Evolutionary conservation across 2,113 vertebrate species (phyloP).

Genomic region (Carassius gibelio): DNA sequence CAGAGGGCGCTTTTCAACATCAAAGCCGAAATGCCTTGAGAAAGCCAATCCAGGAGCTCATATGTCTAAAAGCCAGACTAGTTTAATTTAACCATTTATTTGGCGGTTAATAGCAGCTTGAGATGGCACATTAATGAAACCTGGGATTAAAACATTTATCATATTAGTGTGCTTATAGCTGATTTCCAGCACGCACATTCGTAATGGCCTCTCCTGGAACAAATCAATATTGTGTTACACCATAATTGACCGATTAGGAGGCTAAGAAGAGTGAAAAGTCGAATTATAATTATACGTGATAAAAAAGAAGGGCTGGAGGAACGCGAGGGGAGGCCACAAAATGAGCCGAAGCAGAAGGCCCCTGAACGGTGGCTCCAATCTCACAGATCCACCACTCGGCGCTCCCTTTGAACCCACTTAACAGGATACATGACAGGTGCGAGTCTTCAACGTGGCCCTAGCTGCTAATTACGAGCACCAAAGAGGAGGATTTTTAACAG

Average conservation of each 20-base stretch:
- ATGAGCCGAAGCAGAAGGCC: conserved; percentile 66
- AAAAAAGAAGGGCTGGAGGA: conserved; percentile 61
- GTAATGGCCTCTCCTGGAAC: conserved; percentile 79
- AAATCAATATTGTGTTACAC: conserved; percentile 77
- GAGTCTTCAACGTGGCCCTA: conserved; percentile 39
- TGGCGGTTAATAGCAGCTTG: conserved; percentile 71
- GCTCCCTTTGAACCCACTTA: conserved; percentile 65
- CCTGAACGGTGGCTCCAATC: neutral
- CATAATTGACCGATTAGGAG: conserved; percentile 83
- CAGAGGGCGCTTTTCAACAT: conserved; percentile 60
- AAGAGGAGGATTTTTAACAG: conserved; percentile 36
- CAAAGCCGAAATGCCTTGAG: conserved; percentile 67
- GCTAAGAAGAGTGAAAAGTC: conserved; percentile 76
- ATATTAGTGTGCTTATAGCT: conserved; percentile 78
- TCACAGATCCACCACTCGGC: conserved; percentile 53
- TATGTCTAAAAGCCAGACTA: conserved; percentile 71
- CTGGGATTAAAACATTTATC: conserved; percentile 81
- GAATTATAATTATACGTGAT: conserved; percentile 80
- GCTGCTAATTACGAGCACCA: conserved; percentile 48
- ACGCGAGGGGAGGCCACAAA: conserved; percentile 64
- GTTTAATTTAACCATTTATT: conserved; percentile 79
- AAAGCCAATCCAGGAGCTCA: conserved; percentile 59
- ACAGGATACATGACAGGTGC: conserved; percentile 56
- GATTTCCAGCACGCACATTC: conserved; percentile 77
- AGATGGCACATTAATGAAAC: conserved; percentile 78